Conservation (phyloP, 2,797 vertebrate species). For the Chelonia mydas region DNA sequence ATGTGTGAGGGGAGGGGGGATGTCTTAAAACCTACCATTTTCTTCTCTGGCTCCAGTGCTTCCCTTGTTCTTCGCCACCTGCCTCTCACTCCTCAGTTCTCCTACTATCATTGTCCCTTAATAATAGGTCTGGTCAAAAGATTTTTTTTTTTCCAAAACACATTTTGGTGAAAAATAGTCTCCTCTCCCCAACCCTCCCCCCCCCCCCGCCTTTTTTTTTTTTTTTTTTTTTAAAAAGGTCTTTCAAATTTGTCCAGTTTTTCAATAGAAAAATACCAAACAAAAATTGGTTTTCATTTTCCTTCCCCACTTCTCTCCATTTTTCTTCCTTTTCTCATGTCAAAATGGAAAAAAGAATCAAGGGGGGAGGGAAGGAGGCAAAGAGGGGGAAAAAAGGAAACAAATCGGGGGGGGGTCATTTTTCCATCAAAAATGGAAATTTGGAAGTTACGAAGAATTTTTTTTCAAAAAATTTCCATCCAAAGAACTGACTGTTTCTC, state of each 20-base stretch:
- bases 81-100: background rate
- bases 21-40: background rate
- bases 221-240: too few species aligned
- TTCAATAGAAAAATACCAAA: background rate
- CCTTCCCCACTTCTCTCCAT: background rate
- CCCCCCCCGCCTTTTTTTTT: too few species aligned
- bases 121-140: background rate
- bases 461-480: too few species aligned
- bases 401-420: background rate
- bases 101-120: background rate
- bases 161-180: background rate
- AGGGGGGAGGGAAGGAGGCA: background rate
- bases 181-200: too few species aligned
- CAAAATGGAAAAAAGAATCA: background rate
- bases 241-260: background rate
- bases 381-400: background rate
- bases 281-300: background rate
- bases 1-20: too few species aligned
- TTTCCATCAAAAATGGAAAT: background rate
- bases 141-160: background rate
- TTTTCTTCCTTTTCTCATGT: background rate
- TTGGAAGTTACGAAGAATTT: background rate
- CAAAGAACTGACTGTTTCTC: background rate
- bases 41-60: background rate
- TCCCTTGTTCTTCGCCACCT: background rate